A percentile compares a stretch with the other conserved stretches of the same genome.
These are phyloP conservation scores for Coreius guichenoti DNA, from an alignment of 2,797 vertebrate species.

Conservation along the genomic window DNA sequence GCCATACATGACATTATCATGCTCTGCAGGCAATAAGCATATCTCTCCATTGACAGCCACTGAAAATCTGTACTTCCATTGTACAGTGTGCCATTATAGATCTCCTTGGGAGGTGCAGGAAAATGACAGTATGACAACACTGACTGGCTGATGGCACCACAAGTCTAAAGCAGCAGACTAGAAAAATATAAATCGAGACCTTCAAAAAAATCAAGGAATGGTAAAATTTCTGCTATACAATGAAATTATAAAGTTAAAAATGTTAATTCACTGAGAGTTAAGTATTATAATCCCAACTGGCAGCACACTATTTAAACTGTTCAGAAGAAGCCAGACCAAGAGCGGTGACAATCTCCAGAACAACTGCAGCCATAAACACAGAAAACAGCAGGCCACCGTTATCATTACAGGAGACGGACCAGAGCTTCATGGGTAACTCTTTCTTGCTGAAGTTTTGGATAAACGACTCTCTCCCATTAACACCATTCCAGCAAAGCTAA, in stretches of 20 bases:
- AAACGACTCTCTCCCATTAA: slow-evolving; percentile 6
- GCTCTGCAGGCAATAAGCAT: neutral
- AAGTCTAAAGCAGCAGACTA: neutral
- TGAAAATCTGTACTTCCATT: neutral
- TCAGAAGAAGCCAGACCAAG: slow-evolving; percentile 37
- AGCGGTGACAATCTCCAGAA: slow-evolving; percentile 56
- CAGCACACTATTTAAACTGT: slow-evolving; percentile 49
- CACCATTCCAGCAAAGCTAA: slow-evolving; percentile 27
- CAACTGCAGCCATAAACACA: slow-evolving; percentile 54
- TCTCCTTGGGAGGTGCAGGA: neutral
- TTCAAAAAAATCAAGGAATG: neutral
- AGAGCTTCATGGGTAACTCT: slow-evolving; percentile 43
- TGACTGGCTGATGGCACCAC: neutral
- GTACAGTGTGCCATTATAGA: neutral
- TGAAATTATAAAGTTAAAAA: slow-evolving; percentile 5
- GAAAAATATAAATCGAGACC: slow-evolving; percentile 1
- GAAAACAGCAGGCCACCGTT: slow-evolving; percentile 15
- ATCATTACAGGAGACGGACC: slow-evolving; percentile 33
- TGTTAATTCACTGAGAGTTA: slow-evolving; percentile 24
- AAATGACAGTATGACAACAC: neutral
- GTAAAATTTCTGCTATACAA: neutral
- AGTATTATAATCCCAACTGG: slow-evolving; percentile 35
- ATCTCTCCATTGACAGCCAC: neutral
- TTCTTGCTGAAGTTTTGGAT: slow-evolving; percentile 38
- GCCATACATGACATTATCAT: neutral